Conservation (phyloP, 2,113 vertebrate genomes). For the Leiothrix lutea region DNA sequence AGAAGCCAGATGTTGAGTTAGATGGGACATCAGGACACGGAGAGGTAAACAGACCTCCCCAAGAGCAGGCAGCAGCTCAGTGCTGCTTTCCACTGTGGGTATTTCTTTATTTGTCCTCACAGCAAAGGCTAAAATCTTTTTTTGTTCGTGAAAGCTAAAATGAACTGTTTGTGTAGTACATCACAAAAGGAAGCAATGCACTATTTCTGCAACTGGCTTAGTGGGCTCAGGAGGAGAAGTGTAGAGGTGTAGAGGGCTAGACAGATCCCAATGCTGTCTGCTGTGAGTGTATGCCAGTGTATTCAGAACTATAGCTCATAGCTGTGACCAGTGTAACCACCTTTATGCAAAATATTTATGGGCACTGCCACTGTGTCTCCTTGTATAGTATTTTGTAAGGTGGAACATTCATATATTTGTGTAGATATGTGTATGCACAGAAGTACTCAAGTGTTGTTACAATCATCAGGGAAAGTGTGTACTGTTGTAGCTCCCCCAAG, state of each 20-base stretch:
- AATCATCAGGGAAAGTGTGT: not conserved
- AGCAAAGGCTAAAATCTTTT: not conserved
- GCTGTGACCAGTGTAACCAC: not conserved
- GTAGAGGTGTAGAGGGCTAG: no score
- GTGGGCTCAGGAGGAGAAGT: not conserved
- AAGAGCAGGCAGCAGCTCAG: not conserved
- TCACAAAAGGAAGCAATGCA: not conserved
- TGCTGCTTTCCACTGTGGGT: not conserved
- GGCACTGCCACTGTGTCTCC: not conserved
- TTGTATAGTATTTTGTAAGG: not conserved
- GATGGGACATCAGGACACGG: not conserved
- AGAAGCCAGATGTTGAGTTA: not conserved
- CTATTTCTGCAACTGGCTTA: not conserved
- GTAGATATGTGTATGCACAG: not conserved
- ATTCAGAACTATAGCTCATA: not conserved
- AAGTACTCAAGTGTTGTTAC: not conserved
- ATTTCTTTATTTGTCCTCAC: not conserved
- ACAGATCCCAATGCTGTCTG: not conserved
- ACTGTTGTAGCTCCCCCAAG: not conserved
- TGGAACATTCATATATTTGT: not conserved
- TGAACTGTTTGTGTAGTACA: not conserved
- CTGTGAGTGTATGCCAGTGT: not conserved
- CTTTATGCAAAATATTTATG: not conserved
- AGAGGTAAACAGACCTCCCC: not conserved
- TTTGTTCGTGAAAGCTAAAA: not conserved